These are phyloP conservation scores for Tridacna gigas DNA, from an alignment of 2,888 invertebrate species.

Conservation along the genomic window DNA sequence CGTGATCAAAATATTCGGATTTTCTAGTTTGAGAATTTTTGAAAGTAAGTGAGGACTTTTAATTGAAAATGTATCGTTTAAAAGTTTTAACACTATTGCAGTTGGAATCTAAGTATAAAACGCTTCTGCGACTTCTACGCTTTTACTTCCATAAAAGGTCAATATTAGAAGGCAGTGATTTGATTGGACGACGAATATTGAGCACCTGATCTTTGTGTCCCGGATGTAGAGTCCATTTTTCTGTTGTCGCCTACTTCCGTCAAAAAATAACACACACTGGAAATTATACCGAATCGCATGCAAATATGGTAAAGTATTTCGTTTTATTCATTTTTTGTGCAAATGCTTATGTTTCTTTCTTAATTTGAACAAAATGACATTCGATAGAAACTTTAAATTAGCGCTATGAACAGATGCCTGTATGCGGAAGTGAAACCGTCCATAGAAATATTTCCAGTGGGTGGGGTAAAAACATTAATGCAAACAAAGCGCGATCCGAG, in stretches of 20 bases:
- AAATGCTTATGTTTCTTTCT: too few relatives aligned
- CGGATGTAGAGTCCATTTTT: conserved; percentile 62
- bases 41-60: background rate
- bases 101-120: too few relatives aligned
- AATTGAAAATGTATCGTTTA: background rate
- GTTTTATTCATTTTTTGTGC: background rate
- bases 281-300: background rate
- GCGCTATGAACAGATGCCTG: background rate
- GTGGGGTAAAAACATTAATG: conserved; percentile 31
- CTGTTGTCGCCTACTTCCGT: conserved; percentile 61
- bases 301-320: conserved; percentile 21
- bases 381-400: background rate
- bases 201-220: conserved; percentile 22
- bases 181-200: conserved; percentile 5
- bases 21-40: background rate
- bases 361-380: too few relatives aligned
- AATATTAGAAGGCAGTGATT: conserved; percentile 2
- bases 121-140: background rate
- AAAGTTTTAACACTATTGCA: too few relatives aligned
- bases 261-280: conserved; percentile 9
- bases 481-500: too few relatives aligned
- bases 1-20: conserved; percentile 55
- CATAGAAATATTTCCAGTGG: conserved; percentile 15
- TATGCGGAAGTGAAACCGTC: conserved; percentile 60
- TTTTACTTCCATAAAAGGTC: conserved; percentile 20